Base-by-base conservation (phyloP, 2,113 vertebrate genomes). In the Aphyosemion australe region DNA sequence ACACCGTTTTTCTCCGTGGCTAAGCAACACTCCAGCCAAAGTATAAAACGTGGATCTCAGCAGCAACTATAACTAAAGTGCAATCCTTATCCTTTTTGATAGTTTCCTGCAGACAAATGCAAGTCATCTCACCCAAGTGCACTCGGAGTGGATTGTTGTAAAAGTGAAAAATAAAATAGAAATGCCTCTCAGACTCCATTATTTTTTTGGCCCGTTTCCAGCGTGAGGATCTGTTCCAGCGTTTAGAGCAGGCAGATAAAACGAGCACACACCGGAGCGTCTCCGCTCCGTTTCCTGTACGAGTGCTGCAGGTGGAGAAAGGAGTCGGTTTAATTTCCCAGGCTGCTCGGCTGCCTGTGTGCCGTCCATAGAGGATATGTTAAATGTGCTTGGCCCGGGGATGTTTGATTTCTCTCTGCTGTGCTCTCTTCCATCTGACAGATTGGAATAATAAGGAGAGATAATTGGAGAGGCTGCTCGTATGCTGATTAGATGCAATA, bases 381-480 rank as follows among this genome's bases (percentile, higher is more conserved):
- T 89, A 84, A 87, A 82, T 86, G 78, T 72, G 64, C 76, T 56
- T 67, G 78, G 82, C 88, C 87, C 78, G 80, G 83, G 86, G 87
- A 87, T 84, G 85, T 88, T 89, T 87, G 87, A 90, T 87, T 88
- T 84, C 81, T 89, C 85, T 78, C 74, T 68, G 80, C 80, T 76
- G 87, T 43, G 68, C 84, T 83, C 72, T 76, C 82, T 88, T 84
- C 76, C 80, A 76, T 89, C 81, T 86, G 83, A 89, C 89, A 89
- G 85, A 87, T 85, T 85, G 80, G 77, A 84, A 89, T 87, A 90
- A 90, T 86, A 89, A 88, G 89, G 81, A 68, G 76, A 83, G 85
- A 81, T 89, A 89, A 90, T 89, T 89, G 85, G 86, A 87, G 89
- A 89, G 73, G 84, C 83, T 87, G 84, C 78, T 84, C 71, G 12